Evolutionary conservation across 2,888 invertebrate species (phyloP).

Genomic region (Ormyrus rosae): DNA sequence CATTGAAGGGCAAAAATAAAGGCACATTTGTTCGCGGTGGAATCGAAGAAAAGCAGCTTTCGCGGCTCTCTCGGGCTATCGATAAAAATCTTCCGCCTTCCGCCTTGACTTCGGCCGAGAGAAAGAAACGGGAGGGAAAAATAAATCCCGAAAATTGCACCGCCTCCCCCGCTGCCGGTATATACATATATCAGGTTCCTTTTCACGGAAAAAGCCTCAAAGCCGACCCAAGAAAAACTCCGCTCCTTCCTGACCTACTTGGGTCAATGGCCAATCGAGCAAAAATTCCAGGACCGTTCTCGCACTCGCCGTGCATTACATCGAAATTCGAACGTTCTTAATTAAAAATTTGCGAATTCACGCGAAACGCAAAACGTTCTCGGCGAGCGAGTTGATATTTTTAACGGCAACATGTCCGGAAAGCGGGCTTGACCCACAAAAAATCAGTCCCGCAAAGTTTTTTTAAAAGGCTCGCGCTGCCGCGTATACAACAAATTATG

Average conservation of each 20-base stretch:
- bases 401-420: background rate
- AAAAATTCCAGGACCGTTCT: background rate
- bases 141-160: conserved; percentile 42
- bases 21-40: conserved; percentile 16
- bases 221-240: conserved; percentile 30
- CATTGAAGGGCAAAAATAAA: conserved; percentile 20
- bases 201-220: conserved; percentile 28
- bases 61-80: background rate
- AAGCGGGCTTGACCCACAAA: conserved; percentile 28
- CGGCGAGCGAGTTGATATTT: conserved; percentile 1
- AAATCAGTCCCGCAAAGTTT: background rate
- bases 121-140: background rate
- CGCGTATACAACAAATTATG: background rate
- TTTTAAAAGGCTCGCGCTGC: too few species aligned
- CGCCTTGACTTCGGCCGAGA: background rate
- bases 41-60: conserved; percentile 17
- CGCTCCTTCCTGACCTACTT: conserved; percentile 46
- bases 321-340: too few species aligned
- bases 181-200: background rate
- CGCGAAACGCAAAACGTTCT: background rate
- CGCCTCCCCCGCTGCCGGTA: background rate
- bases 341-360: too few species aligned
- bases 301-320: background rate
- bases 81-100: conserved; percentile 29
- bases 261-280: conserved; percentile 44